phyloP scores from a whole-genome alignment of 2,113 vertebrate genomes.

The Sapajus apella region DNA sequence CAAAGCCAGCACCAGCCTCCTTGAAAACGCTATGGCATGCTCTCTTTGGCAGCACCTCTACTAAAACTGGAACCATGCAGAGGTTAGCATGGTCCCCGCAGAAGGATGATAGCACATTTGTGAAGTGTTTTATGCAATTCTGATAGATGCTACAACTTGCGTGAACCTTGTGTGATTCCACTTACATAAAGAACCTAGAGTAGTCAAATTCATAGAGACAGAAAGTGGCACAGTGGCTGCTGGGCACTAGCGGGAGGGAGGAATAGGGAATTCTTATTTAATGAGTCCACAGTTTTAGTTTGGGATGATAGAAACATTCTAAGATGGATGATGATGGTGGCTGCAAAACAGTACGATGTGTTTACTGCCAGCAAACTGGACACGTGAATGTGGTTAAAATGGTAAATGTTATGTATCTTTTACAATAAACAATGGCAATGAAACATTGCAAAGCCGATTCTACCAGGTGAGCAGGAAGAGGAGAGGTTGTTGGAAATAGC shows the following conservation, averaged over 20 bases:
- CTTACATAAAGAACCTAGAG: background rate
- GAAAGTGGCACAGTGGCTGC: background rate
- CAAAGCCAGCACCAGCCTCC: background rate
- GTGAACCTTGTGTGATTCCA: background rate
- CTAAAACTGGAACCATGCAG: background rate
- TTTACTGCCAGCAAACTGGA: background rate
- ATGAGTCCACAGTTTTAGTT: too few relatives aligned
- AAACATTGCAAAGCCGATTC: background rate
- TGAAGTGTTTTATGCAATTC: too few relatives aligned
- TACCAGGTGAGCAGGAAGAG: background rate
- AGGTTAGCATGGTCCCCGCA: background rate
- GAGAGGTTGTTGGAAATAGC: background rate
- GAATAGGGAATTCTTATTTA: background rate
- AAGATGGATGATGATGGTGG: background rate
- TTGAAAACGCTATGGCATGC: background rate
- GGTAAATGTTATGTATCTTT: background rate
- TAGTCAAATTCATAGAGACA: background rate
- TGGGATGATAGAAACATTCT: background rate
- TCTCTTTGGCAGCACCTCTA: rapidly evolving
- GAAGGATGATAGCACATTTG: background rate
- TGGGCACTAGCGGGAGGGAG: rapidly evolving
- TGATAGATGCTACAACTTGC: too few relatives aligned
- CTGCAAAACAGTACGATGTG: background rate
- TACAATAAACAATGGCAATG: background rate
- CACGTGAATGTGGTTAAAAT: background rate